Base-by-base conservation (phyloP, 2,888 invertebrate genomes). In the Timema cristinae region DNA sequence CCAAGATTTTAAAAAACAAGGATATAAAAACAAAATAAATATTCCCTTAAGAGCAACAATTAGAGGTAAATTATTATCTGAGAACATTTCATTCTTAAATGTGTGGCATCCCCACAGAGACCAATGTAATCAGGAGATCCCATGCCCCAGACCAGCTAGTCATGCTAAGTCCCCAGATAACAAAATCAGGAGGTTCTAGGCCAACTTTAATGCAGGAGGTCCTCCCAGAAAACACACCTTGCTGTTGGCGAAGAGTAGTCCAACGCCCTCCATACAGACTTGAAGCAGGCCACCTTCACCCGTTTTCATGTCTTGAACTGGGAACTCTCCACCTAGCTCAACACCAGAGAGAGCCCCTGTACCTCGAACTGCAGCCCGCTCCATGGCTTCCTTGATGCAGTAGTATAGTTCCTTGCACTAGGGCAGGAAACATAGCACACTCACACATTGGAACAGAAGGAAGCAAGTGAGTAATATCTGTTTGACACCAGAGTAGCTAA, bases 231-330 rank as follows among this genome's bases (percentile, higher is more conserved):
- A 71, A 80, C 85, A 83, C 91, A 98, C 98, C 97, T 99, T 98
- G 91, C 97, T 97, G 85, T 97, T 97, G 79, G 97, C 97, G 87
- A 99, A 98, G 80, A 98, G 92, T 78, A 99, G 91, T 79, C 97
- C 97, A 80, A 99, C 97, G 81, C 99, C 99, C 85, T 99, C 98
- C 90, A 99, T 96, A 89, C 98, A 98, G 82, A 98, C 98, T 88
- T 95, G 95, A 79, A 99, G 90, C 72, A 99, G 89, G 2, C 98
- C 99, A 74, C 98, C 98, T 84, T 98, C 97, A 68, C 97, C 97
- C 10, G 96, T 94, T 79, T 91, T 92, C 87, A 98, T 92, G 83
- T 99, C 98, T 83, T 98, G 97, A 52, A 99, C 94, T 6, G 98
- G 98, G 84, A 99, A 99, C 84, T 99, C 98, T 5, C 99, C 99